phyloP scores from a whole-genome alignment of 2,113 vertebrate genomes.

The Oncorhynchus tshawytscha region DNA sequence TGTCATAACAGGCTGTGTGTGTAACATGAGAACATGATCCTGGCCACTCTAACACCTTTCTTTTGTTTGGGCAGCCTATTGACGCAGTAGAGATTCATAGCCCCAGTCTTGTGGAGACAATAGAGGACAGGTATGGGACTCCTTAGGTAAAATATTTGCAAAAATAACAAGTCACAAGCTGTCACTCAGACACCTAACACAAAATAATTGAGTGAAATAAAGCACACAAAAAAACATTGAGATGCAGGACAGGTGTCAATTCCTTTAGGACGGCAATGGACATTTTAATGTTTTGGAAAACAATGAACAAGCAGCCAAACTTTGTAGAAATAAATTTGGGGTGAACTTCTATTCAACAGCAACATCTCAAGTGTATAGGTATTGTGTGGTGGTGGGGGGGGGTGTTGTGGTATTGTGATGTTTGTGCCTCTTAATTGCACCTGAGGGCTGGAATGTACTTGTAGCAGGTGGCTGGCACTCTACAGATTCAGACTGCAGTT shows the following conservation, averaged over 20 bases:
- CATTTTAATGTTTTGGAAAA: no score
- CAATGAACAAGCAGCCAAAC: no score
- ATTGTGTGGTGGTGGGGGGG: no score
- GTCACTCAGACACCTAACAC: not conserved
- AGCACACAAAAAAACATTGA: not conserved
- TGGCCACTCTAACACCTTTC: not conserved
- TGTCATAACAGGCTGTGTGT: not conserved
- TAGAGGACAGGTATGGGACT: not conserved
- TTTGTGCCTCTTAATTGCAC: no score
- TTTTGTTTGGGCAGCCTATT: slow-evolving; percentile 6
- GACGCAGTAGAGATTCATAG: not conserved
- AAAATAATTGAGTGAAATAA: not conserved
- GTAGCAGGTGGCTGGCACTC: slow-evolving; percentile 17
- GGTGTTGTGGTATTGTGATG: no score
- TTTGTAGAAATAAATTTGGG: no score
- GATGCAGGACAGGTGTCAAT: not conserved
- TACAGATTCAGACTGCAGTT: slow-evolving; percentile 22
- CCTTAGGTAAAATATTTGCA: slow-evolving; percentile 1
- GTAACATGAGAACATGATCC: not conserved
- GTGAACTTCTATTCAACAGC: no score
- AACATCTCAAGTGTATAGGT: no score
- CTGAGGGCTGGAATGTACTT: not conserved
- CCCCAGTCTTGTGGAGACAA: not conserved
- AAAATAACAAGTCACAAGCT: slow-evolving; percentile 8
- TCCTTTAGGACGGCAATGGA: not conserved